Base-by-base conservation (phyloP, 2,113 vertebrate species). In the Marcusenius ussheri region DNA sequence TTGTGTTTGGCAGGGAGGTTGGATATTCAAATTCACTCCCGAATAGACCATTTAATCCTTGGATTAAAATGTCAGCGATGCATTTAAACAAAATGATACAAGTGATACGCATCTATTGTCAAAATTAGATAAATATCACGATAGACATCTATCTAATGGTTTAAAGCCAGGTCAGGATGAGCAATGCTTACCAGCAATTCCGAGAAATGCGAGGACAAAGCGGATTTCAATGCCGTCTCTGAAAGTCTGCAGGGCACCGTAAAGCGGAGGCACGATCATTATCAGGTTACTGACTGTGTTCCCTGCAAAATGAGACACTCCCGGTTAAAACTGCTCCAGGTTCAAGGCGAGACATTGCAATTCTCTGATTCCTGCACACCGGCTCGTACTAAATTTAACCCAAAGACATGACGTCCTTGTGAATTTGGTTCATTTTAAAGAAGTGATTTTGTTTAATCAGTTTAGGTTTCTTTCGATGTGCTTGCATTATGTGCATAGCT, bases 211-310 rank as follows among this genome's bases (percentile, higher is more conserved):
- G 93, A 96, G 97, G 93, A 97, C 92, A 90, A 99, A 99, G 3
- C 98, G 97, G 88, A 96, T 96, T 93, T 99, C 98, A 45, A 98
- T 97, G 92, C 98, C 97, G 47, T 97, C 96, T 91, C 93, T 96
- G 91, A 94, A 94, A 10, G 97, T 97, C 94, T 98, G 98, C 91
- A 98, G 94, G 90, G 97, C 98, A 91, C 98, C 98, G 89, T 95
- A 98, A 90, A 99, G 93, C 58, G 98, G 98, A 95, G 98, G 98
- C 91, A 99, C 94, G 94, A 99, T 99, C 97, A 99, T 99, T 92
- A 99, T 98, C 96, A 99, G 96, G 95, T 99, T 99, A 95, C 98
- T 99, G 94, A 99, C 96, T 53, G 98, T 99, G 95, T 99, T 99
- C 98, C 98, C 98, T 99, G 94, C 17, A 92, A 19, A 90, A 92